Evolutionary conservation across 2,888 invertebrate species (phyloP).

Genomic region (Myopa tessellatipennis): DNA sequence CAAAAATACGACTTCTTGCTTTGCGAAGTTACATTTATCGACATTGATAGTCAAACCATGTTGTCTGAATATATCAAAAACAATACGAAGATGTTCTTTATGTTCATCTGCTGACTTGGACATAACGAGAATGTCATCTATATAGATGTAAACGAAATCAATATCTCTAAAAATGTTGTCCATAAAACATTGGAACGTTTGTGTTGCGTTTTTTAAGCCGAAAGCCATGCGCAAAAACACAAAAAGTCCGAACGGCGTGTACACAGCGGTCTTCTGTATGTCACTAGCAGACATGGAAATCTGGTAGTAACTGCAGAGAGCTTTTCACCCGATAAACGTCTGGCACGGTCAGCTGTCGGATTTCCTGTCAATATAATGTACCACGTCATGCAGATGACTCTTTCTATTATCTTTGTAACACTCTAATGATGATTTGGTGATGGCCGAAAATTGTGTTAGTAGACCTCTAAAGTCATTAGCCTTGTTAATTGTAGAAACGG

Average conservation of each 20-base stretch:
- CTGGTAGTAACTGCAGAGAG: background rate
- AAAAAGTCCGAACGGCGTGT: slow-evolving; percentile 60
- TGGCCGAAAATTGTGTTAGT: slow-evolving; percentile 26
- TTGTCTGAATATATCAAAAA: slow-evolving; percentile 43
- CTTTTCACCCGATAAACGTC: background rate
- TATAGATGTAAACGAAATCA: slow-evolving; percentile 51
- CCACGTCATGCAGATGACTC: background rate
- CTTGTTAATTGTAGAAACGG: slow-evolving; percentile 33
- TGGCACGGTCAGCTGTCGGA: background rate
- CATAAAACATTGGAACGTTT: slow-evolving; percentile 61
- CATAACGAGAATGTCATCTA: slow-evolving; percentile 56
- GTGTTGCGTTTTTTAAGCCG: slow-evolving; percentile 57
- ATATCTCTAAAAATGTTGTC: slow-evolving; percentile 50
- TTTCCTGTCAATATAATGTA: slow-evolving; percentile 9
- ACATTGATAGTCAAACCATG: slow-evolving; percentile 28
- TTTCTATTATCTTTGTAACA: slow-evolving; percentile 13
- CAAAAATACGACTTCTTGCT: slow-evolving; percentile 11
- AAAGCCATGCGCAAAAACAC: slow-evolving; percentile 55
- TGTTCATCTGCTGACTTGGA: slow-evolving; percentile 46
- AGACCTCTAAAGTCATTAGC: slow-evolving; percentile 28
- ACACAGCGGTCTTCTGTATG: slow-evolving; percentile 61
- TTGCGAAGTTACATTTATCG: slow-evolving; percentile 27
- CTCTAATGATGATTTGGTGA: background rate
- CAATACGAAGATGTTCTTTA: slow-evolving; percentile 33
- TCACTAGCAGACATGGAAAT: slow-evolving; percentile 58